Evolutionary conservation across 1,140 invertebrate species (phyloP).

Genomic region (Heliconius hermathena): DNA sequence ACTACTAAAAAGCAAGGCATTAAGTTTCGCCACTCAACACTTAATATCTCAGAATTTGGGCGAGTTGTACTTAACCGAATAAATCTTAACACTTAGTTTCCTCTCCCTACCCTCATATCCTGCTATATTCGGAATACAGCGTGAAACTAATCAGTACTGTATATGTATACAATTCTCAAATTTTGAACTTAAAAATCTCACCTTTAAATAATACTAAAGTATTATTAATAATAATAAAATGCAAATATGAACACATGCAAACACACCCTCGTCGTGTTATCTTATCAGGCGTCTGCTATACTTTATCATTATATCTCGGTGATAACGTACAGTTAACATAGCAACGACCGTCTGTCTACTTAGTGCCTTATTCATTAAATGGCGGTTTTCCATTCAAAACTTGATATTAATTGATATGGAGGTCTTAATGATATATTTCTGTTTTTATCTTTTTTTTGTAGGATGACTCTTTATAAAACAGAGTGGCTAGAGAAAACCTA

Average conservation of each 20-base stretch:
- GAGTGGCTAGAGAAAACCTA: too few relatives aligned
- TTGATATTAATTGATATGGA: background rate
- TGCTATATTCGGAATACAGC: too few relatives aligned
- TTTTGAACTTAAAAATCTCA: background rate
- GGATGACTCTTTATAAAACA: too few relatives aligned
- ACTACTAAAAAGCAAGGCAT: too few relatives aligned
- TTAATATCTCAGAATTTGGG: too few relatives aligned
- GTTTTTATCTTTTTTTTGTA: background rate
- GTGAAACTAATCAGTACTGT: too few relatives aligned
- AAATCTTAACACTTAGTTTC: too few relatives aligned
- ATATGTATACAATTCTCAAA: background rate
- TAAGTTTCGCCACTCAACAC: too few relatives aligned
- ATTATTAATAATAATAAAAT: too few relatives aligned
- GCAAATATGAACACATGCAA: constrained; percentile 1
- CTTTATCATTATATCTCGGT: constrained; percentile 30
- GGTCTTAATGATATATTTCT: background rate
- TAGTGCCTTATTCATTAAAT: constrained; percentile 19
- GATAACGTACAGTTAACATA: constrained; percentile 31
- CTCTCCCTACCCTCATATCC: too few relatives aligned
- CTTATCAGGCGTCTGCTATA: constrained; percentile 30
- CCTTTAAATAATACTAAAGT: background rate
- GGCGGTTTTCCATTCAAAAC: background rate
- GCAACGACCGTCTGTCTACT: constrained; percentile 34
- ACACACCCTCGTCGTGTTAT: constrained; percentile 16
- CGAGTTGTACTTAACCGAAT: too few relatives aligned